Evolutionary conservation across 2,797 vertebrate species (phyloP).

Genomic region (Typhlichthys subterraneus): DNA sequence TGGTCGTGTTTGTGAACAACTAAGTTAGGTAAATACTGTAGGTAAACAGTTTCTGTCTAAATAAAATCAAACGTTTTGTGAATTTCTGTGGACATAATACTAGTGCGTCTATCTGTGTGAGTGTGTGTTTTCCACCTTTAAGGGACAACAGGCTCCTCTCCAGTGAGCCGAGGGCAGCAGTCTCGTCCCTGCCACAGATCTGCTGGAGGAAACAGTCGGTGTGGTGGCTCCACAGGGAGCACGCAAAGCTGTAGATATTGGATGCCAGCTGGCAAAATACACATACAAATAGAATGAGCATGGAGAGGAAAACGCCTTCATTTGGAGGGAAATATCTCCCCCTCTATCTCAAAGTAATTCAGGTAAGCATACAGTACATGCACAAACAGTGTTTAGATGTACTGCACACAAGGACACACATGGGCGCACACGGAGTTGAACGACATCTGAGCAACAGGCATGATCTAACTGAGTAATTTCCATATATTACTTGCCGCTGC

Average conservation of each 20-base stretch:
- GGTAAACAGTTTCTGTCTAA: not conserved
- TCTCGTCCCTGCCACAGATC: slow-evolving; percentile 81
- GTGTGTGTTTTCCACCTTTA: slow-evolving; percentile 82
- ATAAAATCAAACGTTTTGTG: slow-evolving; percentile 1
- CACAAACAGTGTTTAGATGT: not conserved
- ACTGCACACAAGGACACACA: no score
- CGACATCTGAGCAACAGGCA: slow-evolving; percentile 30
- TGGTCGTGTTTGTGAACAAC: not conserved
- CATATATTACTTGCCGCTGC: slow-evolving; percentile 23
- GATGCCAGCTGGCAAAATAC: slow-evolving; percentile 86
- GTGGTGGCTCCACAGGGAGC: slow-evolving; percentile 96
- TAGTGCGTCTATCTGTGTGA: slow-evolving; percentile 5
- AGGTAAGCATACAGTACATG: not conserved
- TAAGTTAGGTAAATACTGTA: no score
- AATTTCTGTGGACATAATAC: slow-evolving; percentile 8
- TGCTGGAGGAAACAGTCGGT: slow-evolving; percentile 93
- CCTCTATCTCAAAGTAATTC: not conserved
- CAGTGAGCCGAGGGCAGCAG: slow-evolving; percentile 84
- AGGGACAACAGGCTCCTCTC: slow-evolving; percentile 92
- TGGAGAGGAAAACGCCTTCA: no score
- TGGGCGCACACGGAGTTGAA: slow-evolving; percentile 5
- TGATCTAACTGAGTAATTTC: slow-evolving; percentile 17
- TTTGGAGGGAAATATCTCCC: no score
- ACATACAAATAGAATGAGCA: slow-evolving; percentile 29
- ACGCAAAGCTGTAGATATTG: slow-evolving; percentile 93